Evolutionary conservation across 2,888 invertebrate genomes (phyloP).

Genomic region (Zygaena filipendulae): DNA sequence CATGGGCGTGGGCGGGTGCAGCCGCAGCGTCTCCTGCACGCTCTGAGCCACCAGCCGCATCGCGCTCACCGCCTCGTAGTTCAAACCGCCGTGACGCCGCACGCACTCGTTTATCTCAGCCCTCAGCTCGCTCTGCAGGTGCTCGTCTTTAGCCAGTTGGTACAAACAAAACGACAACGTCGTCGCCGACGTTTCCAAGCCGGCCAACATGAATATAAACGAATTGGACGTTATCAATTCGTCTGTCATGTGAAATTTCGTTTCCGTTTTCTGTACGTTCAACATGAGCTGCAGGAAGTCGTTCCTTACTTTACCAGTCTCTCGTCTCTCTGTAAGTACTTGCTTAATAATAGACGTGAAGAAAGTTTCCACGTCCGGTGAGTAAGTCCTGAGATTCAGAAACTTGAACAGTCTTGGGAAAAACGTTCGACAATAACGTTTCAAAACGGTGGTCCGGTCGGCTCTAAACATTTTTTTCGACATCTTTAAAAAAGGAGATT

Average conservation of each 20-base stretch:
- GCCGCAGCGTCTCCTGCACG: constrained; percentile 42
- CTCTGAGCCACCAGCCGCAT: constrained; percentile 43
- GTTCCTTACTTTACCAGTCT: constrained; percentile 34
- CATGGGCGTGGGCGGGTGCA: constrained; percentile 54
- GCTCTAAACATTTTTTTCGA: constrained; percentile 55
- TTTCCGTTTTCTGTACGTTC: constrained; percentile 46
- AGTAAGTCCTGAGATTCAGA: constrained; percentile 50
- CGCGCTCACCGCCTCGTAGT: constrained; percentile 44
- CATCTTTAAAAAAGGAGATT: constrained; percentile 55
- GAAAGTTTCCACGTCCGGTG: constrained; percentile 47
- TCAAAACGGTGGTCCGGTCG: constrained; percentile 39
- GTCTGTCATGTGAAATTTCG: constrained; percentile 48
- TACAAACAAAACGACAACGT: constrained; percentile 57
- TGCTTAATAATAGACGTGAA: constrained; percentile 48
- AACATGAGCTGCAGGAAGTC: constrained; percentile 61
- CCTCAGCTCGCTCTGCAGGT: constrained; percentile 41
- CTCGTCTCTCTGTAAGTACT: constrained; percentile 45
- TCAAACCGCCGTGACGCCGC: constrained; percentile 33
- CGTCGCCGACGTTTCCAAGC: constrained; percentile 52
- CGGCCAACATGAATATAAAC: constrained; percentile 63
- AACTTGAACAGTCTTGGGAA: constrained; percentile 50
- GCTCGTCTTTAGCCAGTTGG: constrained; percentile 45
- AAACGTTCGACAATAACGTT: constrained; percentile 52
- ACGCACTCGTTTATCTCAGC: constrained; percentile 41
- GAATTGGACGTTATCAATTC: constrained; percentile 59